Evolutionary conservation across 2,113 vertebrate genomes (phyloP).

Genomic region (Oophaga pumilio): DNA sequence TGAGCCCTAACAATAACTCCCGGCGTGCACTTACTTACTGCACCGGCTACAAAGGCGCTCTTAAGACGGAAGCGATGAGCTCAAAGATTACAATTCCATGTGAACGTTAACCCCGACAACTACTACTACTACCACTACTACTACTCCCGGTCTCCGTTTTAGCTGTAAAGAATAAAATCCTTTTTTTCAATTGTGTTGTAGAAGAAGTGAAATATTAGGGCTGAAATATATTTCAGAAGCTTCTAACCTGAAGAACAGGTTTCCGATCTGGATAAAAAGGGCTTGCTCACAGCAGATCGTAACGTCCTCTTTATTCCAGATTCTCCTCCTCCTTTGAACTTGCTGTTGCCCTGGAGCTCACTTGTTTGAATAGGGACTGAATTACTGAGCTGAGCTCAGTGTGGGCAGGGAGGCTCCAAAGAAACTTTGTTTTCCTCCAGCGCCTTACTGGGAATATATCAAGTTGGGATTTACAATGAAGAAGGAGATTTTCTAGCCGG

Average conservation of each 20-base stretch:
- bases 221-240: conserved; percentile 58
- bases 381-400: conserved; percentile 51
- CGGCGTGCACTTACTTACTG: neutral
- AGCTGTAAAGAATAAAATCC: neutral
- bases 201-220: conserved; percentile 36
- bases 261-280: conserved; percentile 54
- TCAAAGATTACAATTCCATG: neutral
- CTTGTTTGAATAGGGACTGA: conserved; percentile 64
- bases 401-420: conserved; percentile 49
- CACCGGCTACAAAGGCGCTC: neutral
- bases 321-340: conserved; percentile 70
- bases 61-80: neutral
- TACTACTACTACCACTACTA: too few species aligned
- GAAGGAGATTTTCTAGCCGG: conserved; percentile 10
- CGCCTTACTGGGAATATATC: conserved; percentile 36
- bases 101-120: neutral
- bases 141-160: neutral
- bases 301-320: conserved; percentile 57
- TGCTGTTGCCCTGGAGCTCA: conserved; percentile 73
- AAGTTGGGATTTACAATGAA: neutral
- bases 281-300: conserved; percentile 51
- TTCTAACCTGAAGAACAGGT: conserved; percentile 72
- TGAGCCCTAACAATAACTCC: neutral
- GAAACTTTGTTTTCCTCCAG: neutral
- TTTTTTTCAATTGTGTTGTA: neutral